A percentile compares a stretch with the other conserved stretches of the same genome.
phyloP scores from a whole-genome alignment of 2,888 invertebrate genomes.

The Spodoptera exigua region DNA sequence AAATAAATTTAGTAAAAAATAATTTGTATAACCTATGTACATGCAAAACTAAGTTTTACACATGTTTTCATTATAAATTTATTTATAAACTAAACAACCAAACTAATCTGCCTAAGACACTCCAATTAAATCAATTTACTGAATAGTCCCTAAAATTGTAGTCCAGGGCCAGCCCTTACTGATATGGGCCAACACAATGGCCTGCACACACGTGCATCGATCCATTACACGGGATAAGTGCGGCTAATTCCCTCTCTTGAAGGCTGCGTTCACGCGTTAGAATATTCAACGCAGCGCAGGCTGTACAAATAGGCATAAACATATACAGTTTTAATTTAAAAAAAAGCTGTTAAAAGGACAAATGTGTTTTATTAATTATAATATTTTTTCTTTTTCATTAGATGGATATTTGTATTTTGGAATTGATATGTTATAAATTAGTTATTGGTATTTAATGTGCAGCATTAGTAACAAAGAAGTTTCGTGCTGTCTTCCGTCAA shows the following conservation, averaged over 20 bases:
- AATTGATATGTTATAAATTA: too few relatives aligned
- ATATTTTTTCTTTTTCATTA: too few relatives aligned
- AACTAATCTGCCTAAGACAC: neutral
- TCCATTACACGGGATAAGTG: slow-evolving; percentile 86
- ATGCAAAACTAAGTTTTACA: too few relatives aligned
- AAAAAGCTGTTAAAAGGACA: neutral
- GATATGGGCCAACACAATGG: slow-evolving; percentile 70
- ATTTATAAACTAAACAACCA: too few relatives aligned
- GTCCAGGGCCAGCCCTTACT: slow-evolving; percentile 51
- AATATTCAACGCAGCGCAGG: slow-evolving; percentile 66
- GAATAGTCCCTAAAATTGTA: slow-evolving; percentile 26
- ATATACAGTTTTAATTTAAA: slow-evolving; percentile 3
- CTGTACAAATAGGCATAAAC: slow-evolving; percentile 63
- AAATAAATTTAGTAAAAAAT: too few relatives aligned
- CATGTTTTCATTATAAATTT: too few relatives aligned
- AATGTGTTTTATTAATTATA: too few relatives aligned
- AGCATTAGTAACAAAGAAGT: too few relatives aligned
- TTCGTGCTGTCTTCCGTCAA: neutral
- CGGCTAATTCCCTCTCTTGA: slow-evolving; percentile 82
- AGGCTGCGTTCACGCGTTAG: slow-evolving; percentile 68
- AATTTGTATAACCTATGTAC: too few relatives aligned
- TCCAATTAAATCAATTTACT: slow-evolving; percentile 28
- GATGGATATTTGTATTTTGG: too few relatives aligned
- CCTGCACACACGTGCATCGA: slow-evolving; percentile 72
- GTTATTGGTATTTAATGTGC: too few relatives aligned